Conservation (phyloP, 2,888 invertebrate species). For the Rhyacophila evoluta region DNA sequence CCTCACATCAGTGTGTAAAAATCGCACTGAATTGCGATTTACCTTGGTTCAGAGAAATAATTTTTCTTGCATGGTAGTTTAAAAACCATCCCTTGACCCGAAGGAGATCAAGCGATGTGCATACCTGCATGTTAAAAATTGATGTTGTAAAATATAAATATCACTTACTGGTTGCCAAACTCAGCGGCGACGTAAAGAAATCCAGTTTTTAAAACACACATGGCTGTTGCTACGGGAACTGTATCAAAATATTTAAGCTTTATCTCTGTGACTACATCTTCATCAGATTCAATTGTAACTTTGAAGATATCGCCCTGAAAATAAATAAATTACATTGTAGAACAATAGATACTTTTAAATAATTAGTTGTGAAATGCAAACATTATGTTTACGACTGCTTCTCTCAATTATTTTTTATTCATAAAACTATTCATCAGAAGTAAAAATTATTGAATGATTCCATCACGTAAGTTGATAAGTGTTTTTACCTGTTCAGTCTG, state of each 20-base stretch:
- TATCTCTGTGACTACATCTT: conserved; percentile 98
- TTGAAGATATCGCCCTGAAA: conserved; percentile 81
- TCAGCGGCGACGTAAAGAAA: conserved; percentile 98
- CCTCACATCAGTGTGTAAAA: conserved; percentile 73
- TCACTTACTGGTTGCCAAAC: conserved; percentile 99
- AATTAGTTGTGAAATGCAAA: no score
- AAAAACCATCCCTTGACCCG: conserved; percentile 1
- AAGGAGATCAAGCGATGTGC: not conserved
- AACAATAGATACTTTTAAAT: no score
- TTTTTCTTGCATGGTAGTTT: conserved; percentile 61
- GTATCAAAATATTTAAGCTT: conserved; percentile 99
- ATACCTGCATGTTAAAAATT: conserved; percentile 23
- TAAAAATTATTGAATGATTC: no score
- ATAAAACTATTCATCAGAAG: no score
- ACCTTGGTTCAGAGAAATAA: conserved; percentile 74
- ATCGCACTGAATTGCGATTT: conserved; percentile 65
- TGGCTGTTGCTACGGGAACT: conserved; percentile 94
- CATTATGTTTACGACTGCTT: no score
- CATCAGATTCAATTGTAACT: conserved; percentile 96
- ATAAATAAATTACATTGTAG: no score
- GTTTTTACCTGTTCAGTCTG: conserved; percentile 94
- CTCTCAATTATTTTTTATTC: no score
- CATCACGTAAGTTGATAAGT: no score
- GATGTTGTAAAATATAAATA: not conserved
- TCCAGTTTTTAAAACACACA: conserved; percentile 99